Evolutionary conservation across 2,888 invertebrate species (phyloP), one percentile per base, ranked within the genome.

Genomic region (Arge pagana): DNA sequence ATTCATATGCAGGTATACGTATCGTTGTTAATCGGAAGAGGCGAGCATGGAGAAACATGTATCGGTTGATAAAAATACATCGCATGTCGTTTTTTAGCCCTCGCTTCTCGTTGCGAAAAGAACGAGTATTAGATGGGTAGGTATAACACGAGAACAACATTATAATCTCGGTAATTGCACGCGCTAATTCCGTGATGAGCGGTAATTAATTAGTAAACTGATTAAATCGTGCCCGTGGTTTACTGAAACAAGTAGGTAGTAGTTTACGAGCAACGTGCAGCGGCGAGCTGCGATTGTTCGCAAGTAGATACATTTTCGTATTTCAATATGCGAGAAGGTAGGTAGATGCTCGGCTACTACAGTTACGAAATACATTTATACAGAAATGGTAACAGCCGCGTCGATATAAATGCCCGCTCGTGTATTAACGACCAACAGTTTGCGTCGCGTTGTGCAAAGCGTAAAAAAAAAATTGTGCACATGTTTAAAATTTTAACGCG

Each of bases 141-240:
- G 13, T 31, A 30, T 31, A 31, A 43, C 21, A 45, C 23, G 24
- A 31, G 45, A 45, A 35, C 15, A 57, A 54, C 55, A 54, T 58
- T 56, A 56, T 59, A 56, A 58, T 54, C 52, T 45, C 41, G 58
- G 54, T 59, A 68, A 66, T 65, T 67, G 60, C 56, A 59, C 58
- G 54, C 54, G 62, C 60, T 66, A 63, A 62, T 64, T 61, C 59
- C 63, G 60, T 60, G 65, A 65, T 62, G 64, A 64, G 56, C 50
- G 59, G 57, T 64, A 61, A 65, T 67, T 65, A 65, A 64, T 66
- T 64, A 63, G 54, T 53, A 52, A 52, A 48, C 42, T 51, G 42
- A 45, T 45, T 45, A 45, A 45, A 45, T 45, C 45, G 33, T 45
- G 45, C 35, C 24, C 45, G 45, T 33, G 45, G 45, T 33, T 45